Conservation (phyloP, 1,140 invertebrate species). For the Anastatus disparis region DNA sequence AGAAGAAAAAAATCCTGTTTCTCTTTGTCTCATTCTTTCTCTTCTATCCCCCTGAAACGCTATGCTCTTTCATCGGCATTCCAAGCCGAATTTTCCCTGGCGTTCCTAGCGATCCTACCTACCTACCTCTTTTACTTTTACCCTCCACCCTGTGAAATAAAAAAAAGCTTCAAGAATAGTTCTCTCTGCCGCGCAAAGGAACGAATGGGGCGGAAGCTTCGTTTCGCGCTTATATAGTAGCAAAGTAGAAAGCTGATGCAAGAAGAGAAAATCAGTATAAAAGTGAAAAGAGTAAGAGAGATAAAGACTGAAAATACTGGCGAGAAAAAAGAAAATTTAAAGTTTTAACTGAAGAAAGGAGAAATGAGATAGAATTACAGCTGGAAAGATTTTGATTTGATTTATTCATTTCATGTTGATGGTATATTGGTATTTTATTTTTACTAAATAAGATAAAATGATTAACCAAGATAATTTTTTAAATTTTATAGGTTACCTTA, state of each 20-base stretch:
- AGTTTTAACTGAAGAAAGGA: not conserved
- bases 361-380: not conserved
- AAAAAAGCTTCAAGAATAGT: constrained; percentile 34
- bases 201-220: constrained; percentile 36
- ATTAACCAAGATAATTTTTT: too few relatives aligned
- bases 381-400: not conserved
- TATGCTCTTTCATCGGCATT: constrained; percentile 30
- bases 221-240: constrained; percentile 6
- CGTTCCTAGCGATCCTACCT: constrained; percentile 21
- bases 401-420: constrained; percentile 20
- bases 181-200: constrained; percentile 54
- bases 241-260: constrained; percentile 14
- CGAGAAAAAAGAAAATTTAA: not conserved
- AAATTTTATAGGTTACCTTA: too few relatives aligned
- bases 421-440: too few relatives aligned
- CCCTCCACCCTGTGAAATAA: constrained; percentile 18
- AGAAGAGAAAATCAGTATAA: constrained; percentile 26
- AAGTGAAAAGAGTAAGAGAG: constrained; percentile 22
- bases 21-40: not conserved
- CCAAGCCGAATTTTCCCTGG: constrained; percentile 35
- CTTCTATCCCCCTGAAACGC: not conserved
- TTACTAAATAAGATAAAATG: too few relatives aligned
- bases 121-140: constrained; percentile 11
- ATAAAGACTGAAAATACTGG: constrained; percentile 23
- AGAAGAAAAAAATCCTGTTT: too few relatives aligned